A percentile compares a stretch with the other conserved stretches of the same genome.
Evolutionary conservation across 1,140 invertebrate genomes (phyloP).

Genomic region (Drosophila bipectinata): DNA sequence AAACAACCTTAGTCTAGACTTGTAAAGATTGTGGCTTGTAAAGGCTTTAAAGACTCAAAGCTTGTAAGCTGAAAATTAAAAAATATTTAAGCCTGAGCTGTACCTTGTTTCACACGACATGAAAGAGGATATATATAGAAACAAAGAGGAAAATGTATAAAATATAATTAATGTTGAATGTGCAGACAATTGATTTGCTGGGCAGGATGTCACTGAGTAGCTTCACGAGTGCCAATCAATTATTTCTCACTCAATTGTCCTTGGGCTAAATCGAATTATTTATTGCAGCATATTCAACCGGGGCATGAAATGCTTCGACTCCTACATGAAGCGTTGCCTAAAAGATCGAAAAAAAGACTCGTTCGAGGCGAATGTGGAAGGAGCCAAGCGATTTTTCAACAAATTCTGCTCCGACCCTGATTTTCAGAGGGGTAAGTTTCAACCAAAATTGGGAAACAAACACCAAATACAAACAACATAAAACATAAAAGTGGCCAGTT

Average conservation of each 20-base stretch:
- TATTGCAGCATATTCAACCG: conserved; percentile 74
- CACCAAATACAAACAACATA: conserved; percentile 13
- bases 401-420: conserved; percentile 74
- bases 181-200: conserved; percentile 9
- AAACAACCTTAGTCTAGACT: too few relatives aligned
- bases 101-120: too few relatives aligned
- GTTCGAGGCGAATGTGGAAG: conserved; percentile 75
- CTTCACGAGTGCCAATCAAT: conserved; percentile 28
- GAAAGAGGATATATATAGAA: too few relatives aligned
- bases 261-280: conserved; percentile 31
- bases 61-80: too few relatives aligned
- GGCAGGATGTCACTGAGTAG: background rate
- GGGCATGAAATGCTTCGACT: conserved; percentile 80
- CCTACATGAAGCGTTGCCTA: conserved; percentile 70
- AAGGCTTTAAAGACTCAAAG: too few relatives aligned
- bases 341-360: conserved; percentile 61
- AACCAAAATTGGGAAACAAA: background rate
- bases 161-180: conserved; percentile 3
- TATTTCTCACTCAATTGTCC: conserved; percentile 23
- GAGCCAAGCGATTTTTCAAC: conserved; percentile 70
- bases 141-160: background rate
- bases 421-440: conserved; percentile 73
- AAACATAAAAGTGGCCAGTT: conserved; percentile 8
- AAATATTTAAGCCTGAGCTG: too few relatives aligned
- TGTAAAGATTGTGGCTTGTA: too few relatives aligned